Evolutionary conservation across 2,113 vertebrate species (phyloP).

Genomic region (Ciconia boyciana): DNA sequence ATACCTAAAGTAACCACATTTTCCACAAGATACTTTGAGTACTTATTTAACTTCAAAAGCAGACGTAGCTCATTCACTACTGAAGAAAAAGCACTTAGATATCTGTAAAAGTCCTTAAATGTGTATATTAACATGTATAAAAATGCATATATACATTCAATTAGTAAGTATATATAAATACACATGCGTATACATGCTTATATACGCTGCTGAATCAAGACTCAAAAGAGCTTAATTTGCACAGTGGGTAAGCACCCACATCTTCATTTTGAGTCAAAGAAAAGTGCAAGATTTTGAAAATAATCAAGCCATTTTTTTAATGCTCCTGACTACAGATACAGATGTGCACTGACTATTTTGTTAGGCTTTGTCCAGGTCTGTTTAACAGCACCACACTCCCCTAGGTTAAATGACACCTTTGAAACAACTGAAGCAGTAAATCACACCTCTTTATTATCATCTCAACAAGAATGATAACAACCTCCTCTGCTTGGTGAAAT

Average conservation of each 20-base stretch:
- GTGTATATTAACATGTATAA: not conserved
- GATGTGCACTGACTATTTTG: not conserved
- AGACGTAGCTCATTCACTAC: not conserved
- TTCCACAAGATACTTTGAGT: not conserved
- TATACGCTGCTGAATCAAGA: not conserved
- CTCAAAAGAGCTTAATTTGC: not conserved
- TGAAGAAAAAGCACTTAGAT: not conserved
- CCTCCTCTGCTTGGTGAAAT: constrained; percentile 18
- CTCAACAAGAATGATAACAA: constrained; percentile 54
- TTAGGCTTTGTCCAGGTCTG: not conserved
- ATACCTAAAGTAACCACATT: not conserved
- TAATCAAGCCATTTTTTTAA: not conserved
- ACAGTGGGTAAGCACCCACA: not conserved
- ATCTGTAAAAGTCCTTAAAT: not conserved
- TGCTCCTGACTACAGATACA: not conserved
- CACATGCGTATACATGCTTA: not conserved
- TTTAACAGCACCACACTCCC: constrained; percentile 6
- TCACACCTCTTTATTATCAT: constrained; percentile 47
- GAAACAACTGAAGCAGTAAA: constrained; percentile 48
- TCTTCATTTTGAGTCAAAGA: not conserved
- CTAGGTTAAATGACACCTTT: constrained; percentile 28
- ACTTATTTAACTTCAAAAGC: not conserved
- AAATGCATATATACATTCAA: not conserved
- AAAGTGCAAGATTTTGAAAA: not conserved
- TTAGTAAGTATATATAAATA: not conserved